A percentile compares a stretch with the other conserved stretches of the same genome.
phyloP scores from a whole-genome alignment of 1,140 invertebrate genomes.

The Brachionus sp. region DNA sequence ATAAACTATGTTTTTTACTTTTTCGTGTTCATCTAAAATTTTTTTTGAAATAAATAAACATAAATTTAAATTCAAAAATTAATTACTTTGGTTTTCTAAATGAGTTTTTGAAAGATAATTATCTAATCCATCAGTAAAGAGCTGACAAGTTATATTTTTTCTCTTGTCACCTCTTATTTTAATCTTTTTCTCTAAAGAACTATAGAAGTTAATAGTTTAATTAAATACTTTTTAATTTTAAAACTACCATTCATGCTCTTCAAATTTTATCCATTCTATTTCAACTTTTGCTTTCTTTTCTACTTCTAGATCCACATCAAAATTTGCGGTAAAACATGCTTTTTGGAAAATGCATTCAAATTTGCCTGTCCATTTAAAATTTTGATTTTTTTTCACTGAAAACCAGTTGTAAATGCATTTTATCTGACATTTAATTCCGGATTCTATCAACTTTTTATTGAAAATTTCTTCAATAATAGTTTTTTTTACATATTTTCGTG shows the following conservation, averaged over 20 bases:
- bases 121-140: neutral
- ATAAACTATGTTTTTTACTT: neutral
- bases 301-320: neutral
- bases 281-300: neutral
- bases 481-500: neutral
- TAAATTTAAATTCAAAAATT: too few relatives aligned
- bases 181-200: neutral
- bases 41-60: too few relatives aligned
- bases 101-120: neutral
- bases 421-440: neutral
- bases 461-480: neutral
- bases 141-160: neutral
- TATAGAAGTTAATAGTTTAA: too few relatives aligned
- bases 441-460: neutral
- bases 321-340: neutral
- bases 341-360: neutral
- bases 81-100: neutral
- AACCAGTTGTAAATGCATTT: neutral
- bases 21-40: neutral
- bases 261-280: neutral
- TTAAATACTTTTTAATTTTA: too few relatives aligned
- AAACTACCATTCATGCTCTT: neutral
- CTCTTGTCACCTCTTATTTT: neutral
- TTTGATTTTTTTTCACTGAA: neutral
- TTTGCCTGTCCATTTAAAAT: neutral